A percentile compares a stretch with the other conserved stretches of the same genome.
These are phyloP conservation scores for Clivina fossor DNA, from an alignment of 2,888 invertebrate genomes.

Conservation along the genomic window DNA sequence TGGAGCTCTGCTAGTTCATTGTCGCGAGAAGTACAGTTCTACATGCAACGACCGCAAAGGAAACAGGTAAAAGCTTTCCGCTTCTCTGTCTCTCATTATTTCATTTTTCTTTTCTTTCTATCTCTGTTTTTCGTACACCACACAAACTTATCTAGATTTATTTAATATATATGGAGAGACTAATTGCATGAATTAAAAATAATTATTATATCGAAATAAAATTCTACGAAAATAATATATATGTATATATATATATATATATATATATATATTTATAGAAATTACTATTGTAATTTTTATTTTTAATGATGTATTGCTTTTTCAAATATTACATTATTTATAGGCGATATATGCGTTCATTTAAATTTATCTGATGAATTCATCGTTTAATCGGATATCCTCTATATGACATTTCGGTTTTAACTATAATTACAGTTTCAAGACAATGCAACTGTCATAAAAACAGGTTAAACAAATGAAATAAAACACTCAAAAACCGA, in stretches of 20 bases:
- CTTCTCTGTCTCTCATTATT: neutral
- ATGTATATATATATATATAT: neutral
- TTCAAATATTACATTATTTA: no score
- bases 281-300: no score
- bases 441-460: no score
- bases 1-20: constrained; percentile 66
- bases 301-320: no score
- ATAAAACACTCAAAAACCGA: no score
- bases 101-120: neutral
- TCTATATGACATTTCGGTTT: no score
- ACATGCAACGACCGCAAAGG: constrained; percentile 53
- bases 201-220: neutral
- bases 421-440: no score
- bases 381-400: no score
- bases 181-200: neutral
- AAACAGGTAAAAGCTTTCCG: constrained; percentile 23
- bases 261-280: neutral
- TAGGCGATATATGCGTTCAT: no score
- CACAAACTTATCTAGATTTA: neutral
- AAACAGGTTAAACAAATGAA: no score
- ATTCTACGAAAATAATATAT: neutral
- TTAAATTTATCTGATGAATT: no score
- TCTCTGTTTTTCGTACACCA: neutral
- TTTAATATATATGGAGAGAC: neutral
- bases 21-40: constrained; percentile 63